Percentiles rank a stretch among this genome's conserved stretches.
Evolutionary conservation across 2,113 vertebrate species (phyloP).

Genomic region (Syngnathus scovelli): DNA sequence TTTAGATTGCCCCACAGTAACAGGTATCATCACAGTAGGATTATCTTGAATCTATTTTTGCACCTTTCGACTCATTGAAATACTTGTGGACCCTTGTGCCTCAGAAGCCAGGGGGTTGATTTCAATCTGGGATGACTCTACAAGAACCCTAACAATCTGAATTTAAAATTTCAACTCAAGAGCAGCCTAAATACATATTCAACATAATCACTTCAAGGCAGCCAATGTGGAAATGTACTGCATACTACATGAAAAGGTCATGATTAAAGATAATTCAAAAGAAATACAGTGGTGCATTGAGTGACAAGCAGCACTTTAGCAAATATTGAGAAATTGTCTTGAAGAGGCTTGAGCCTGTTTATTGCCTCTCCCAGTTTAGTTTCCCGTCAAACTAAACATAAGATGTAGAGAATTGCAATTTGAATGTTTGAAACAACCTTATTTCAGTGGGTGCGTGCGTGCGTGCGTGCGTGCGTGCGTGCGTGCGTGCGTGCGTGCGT

Average conservation of each 20-base stretch:
- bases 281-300: no score
- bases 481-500: no score
- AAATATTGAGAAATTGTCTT: no score
- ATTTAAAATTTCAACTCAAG: background rate
- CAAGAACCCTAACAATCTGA: background rate
- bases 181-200: background rate
- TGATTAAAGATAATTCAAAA: no score
- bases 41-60: slow-evolving; percentile 67
- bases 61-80: slow-evolving; percentile 36
- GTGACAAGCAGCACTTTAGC: no score
- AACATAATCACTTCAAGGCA: background rate
- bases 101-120: slow-evolving; percentile 11
- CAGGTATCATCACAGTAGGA: slow-evolving; percentile 61
- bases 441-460: no score
- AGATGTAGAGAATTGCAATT: no score
- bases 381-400: no score
- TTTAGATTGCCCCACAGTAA: slow-evolving; percentile 22
- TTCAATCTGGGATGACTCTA: background rate
- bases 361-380: no score
- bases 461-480: no score
- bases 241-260: background rate
- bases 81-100: slow-evolving; percentile 47
- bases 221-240: background rate
- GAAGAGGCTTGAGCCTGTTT: no score
- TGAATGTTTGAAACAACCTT: no score